Percentiles rank a stretch among this genome's conserved stretches.
Evolutionary conservation across 2,888 invertebrate species (phyloP).

Genomic region (Clusia tigrina): DNA sequence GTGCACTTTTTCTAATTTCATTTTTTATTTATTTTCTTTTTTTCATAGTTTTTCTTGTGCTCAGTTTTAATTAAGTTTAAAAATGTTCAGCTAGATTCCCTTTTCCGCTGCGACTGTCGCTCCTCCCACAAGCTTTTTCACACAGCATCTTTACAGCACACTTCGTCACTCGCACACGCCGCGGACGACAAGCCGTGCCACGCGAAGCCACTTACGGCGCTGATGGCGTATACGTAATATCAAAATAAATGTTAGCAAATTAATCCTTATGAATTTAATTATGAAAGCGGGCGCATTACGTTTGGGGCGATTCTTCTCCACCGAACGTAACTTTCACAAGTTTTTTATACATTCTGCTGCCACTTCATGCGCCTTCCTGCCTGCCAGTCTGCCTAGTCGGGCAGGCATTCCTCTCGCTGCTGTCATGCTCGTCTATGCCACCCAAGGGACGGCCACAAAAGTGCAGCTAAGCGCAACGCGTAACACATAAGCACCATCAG

Average conservation of each 20-base stretch:
- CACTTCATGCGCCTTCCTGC: not conserved
- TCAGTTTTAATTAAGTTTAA: no score
- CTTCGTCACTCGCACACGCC: not conserved
- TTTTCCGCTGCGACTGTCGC: no score
- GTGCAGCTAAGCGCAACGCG: constrained; percentile 27
- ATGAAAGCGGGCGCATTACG: constrained; percentile 36
- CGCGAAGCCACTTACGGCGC: no score
- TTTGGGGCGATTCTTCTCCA: constrained; percentile 35
- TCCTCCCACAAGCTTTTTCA: not conserved
- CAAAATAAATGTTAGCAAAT: constrained; percentile 39
- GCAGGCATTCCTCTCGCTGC: not conserved
- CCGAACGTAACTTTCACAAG: constrained; percentile 10
- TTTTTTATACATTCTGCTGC: not conserved
- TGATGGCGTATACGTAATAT: constrained; percentile 13
- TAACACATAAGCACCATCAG: constrained; percentile 22
- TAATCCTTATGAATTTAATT: constrained; percentile 58
- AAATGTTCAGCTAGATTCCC: no score
- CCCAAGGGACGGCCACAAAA: constrained; percentile 25
- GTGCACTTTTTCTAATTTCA: no score
- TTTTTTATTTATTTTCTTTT: no score
- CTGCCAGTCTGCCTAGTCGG: not conserved
- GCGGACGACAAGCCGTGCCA: not conserved
- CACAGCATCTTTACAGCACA: not conserved
- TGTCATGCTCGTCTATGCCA: constrained; percentile 4
- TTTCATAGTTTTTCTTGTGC: no score